Evolutionary conservation across 2,113 vertebrate species (phyloP).

Genomic region (Xyliphius kryptos): DNA sequence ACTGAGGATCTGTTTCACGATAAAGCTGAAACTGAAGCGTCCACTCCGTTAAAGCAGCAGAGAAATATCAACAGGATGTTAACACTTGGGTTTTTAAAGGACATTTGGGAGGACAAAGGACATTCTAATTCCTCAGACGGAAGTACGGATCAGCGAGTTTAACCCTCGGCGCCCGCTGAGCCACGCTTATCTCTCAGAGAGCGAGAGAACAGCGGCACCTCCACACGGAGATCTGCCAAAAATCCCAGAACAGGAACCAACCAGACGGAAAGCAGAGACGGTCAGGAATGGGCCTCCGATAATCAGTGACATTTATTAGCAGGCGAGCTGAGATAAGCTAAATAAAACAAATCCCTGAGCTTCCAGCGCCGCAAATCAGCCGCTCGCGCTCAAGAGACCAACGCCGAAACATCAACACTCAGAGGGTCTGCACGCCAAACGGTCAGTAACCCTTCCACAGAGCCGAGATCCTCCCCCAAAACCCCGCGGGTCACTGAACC

Average conservation of each 20-base stretch:
- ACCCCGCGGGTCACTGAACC: too few relatives aligned
- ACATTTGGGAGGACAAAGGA: too few relatives aligned
- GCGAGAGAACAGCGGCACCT: constrained; percentile 2
- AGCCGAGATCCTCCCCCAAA: too few relatives aligned
- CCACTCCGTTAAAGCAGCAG: too few relatives aligned
- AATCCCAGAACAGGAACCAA: constrained; percentile 10
- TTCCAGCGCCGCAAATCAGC: constrained; percentile 2
- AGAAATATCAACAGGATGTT: too few relatives aligned
- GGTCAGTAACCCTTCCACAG: too few relatives aligned
- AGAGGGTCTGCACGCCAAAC: too few relatives aligned
- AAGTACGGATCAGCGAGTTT: constrained; percentile 15
- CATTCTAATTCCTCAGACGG: too few relatives aligned
- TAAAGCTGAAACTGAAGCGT: too few relatives aligned
- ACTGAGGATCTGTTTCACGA: too few relatives aligned
- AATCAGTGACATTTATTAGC: constrained; percentile 36
- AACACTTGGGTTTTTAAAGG: too few relatives aligned
- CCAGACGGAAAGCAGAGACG: constrained; percentile 23
- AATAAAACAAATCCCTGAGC: constrained; percentile 30
- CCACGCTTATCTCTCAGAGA: constrained; percentile 9
- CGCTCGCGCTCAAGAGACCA: background rate
- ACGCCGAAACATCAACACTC: too few relatives aligned
- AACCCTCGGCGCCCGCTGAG: constrained; percentile 25
- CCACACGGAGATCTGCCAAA: background rate
- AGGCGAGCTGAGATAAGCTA: constrained; percentile 37
- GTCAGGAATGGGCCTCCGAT: constrained; percentile 28